phyloP scores from a whole-genome alignment of 2,888 invertebrate genomes.

The Augochlorella aurata region DNA sequence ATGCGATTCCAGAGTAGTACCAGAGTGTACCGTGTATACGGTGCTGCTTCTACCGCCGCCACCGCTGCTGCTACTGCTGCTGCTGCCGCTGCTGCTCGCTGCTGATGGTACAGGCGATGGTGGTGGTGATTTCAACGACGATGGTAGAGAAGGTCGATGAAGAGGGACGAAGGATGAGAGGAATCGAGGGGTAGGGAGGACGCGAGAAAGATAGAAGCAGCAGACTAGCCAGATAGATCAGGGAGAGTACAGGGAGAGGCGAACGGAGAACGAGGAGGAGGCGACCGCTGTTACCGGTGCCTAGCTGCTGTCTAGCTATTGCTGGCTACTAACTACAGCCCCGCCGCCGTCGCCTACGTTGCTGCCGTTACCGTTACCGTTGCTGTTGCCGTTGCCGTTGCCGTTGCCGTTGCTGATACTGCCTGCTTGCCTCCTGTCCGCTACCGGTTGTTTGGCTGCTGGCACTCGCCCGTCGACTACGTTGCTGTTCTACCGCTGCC shows the following conservation, averaged over 20 bases:
- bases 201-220: constrained; percentile 44
- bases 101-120: constrained; percentile 67
- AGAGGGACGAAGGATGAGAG: constrained; percentile 47
- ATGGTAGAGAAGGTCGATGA: constrained; percentile 63
- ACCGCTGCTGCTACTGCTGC: constrained; percentile 51
- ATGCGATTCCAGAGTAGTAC: constrained; percentile 72
- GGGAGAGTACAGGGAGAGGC: constrained; percentile 54
- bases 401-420: constrained; percentile 38
- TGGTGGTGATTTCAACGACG: constrained; percentile 75
- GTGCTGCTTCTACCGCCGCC: constrained; percentile 41
- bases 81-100: constrained; percentile 51
- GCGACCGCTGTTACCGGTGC: constrained; percentile 34
- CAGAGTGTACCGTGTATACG: constrained; percentile 68
- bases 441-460: constrained; percentile 4
- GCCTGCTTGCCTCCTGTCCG: constrained; percentile 22
- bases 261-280: constrained; percentile 60
- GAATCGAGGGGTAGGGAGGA: constrained; percentile 36
- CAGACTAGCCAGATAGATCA: constrained; percentile 33
- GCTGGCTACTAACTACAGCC: constrained; percentile 35
- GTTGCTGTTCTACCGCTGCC: constrained; percentile 32
- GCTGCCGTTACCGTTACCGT: constrained; percentile 42
- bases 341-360: background rate
- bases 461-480: constrained; percentile 44
- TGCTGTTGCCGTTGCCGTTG: constrained; percentile 25
- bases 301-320: constrained; percentile 50